A percentile compares a stretch with the other conserved stretches of the same genome.
These are phyloP conservation scores for Oscheius sp. DNA, from an alignment of 2,888 invertebrate genomes.

Conservation along the genomic window DNA sequence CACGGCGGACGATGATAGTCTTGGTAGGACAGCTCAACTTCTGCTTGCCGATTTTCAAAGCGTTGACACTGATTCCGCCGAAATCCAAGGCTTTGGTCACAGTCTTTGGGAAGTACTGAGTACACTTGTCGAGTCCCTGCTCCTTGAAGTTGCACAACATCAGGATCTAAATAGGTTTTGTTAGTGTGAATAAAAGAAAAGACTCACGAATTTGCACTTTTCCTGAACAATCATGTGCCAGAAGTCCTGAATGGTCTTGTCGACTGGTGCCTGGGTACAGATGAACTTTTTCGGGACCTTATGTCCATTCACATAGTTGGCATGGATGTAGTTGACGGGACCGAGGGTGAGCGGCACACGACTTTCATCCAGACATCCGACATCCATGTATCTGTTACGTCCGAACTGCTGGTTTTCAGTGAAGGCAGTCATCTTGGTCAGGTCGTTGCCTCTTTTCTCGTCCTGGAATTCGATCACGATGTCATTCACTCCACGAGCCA, in stretches of 20 bases:
- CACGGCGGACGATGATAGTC: background rate
- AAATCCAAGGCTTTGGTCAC: background rate
- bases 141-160: background rate
- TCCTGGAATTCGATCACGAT: slow-evolving; percentile 10
- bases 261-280: slow-evolving; percentile 35
- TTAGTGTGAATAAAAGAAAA: slow-evolving; percentile 21
- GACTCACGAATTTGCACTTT: background rate
- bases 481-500: background rate
- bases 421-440: slow-evolving; percentile 27
- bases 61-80: slow-evolving; percentile 2
- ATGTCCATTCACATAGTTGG: slow-evolving; percentile 25
- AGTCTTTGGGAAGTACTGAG: slow-evolving; percentile 17
- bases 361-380: slow-evolving; percentile 34
- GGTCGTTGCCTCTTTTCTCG: slow-evolving; percentile 22
- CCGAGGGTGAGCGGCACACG: slow-evolving; percentile 26
- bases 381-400: slow-evolving; percentile 35
- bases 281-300: slow-evolving; percentile 27
- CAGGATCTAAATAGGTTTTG: background rate
- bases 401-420: background rate
- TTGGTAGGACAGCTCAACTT: slow-evolving; percentile 3
- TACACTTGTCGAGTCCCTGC: slow-evolving; percentile 24
- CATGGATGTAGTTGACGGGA: slow-evolving; percentile 29
- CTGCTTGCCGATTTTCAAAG: background rate
- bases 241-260: slow-evolving; percentile 23
- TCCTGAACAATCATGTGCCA: slow-evolving; percentile 39